Evolutionary conservation across 2,797 vertebrate species (phyloP), one percentile per base, ranked within the genome.

Genomic region (Labroides dimidiatus): DNA sequence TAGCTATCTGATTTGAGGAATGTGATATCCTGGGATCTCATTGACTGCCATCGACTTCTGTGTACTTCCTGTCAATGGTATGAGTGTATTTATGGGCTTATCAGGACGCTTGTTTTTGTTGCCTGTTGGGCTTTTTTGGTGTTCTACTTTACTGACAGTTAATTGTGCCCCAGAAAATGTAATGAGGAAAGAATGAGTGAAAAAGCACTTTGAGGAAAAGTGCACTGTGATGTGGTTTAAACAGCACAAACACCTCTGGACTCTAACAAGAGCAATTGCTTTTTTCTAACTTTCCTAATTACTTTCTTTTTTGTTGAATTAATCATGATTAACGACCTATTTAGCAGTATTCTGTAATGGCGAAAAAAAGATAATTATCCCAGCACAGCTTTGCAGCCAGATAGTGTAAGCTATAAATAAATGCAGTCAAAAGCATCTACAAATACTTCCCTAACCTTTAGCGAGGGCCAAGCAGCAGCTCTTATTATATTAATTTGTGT

Each of bases 1-100:
- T 84, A 87, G 80, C 85, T 91, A 90, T 95, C 93, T 91, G 85
- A 87, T 95, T 91, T 92, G 87, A 89, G 52, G 59, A 92, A 84
- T 23, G 7, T 75, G 90, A 91, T 91, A 88, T 84, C 80, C 85
- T 79, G 81, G 67, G 58, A 88, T 88, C 72, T 84, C 77, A 88
- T 89, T 87, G 89, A 89, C 84, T 81, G 75, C 19, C 1, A 91
- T 71, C 84, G 86, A 89, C 77, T 90, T 78, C 55, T 81, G 58
- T 75, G 78, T 63, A 84, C 83, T 87, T 88, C 82, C 85, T 88
- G 85, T 83, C 62, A 78, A 69, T 64, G 75, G 10, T 33, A 63
- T 56, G 50, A 72, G 71, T 60, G 53, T 64, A 67, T 82, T 78
- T 77, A 82, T 69, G 62, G 58, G 65, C 41, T 64, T 59, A 64